phyloP scores from a whole-genome alignment of 1,140 invertebrate species.

The Cotesia chilonis region DNA sequence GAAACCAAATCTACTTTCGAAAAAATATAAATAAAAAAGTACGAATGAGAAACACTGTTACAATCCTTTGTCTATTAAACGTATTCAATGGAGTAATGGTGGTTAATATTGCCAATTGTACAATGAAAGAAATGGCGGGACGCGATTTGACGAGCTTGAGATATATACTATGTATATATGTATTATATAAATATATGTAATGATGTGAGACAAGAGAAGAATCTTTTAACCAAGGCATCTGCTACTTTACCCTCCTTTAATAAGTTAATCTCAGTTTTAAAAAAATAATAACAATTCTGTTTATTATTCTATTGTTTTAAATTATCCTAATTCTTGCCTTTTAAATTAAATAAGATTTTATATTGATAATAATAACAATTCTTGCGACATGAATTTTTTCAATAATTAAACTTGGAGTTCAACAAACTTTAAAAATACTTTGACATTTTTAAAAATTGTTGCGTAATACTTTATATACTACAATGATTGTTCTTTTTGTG shows the following conservation, averaged over 20 bases:
- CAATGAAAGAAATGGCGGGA: slow-evolving; percentile 39
- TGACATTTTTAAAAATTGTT: too few species aligned
- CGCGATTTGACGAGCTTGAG: slow-evolving; percentile 11
- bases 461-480: too few species aligned
- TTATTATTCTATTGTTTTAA: slow-evolving; percentile 1
- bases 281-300: background rate
- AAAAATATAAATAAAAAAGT: background rate
- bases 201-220: slow-evolving; percentile 8
- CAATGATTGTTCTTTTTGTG: too few species aligned
- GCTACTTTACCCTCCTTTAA: too few species aligned
- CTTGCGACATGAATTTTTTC: too few species aligned
- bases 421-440: too few species aligned
- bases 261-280: background rate
- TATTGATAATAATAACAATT: too few species aligned
- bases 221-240: background rate
- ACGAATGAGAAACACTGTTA: slow-evolving; percentile 37
- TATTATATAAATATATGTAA: background rate
- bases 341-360: too few species aligned
- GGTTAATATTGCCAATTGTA: slow-evolving; percentile 40
- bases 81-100: slow-evolving; percentile 40
- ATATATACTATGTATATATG: background rate
- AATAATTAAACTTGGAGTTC: too few species aligned
- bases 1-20: background rate
- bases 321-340: background rate
- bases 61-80: slow-evolving; percentile 42